Percentiles rank a stretch among this genome's conserved stretches.
Evolutionary conservation across 2,888 invertebrate genomes (phyloP).

Genomic region (Eupithecia subfuscata): DNA sequence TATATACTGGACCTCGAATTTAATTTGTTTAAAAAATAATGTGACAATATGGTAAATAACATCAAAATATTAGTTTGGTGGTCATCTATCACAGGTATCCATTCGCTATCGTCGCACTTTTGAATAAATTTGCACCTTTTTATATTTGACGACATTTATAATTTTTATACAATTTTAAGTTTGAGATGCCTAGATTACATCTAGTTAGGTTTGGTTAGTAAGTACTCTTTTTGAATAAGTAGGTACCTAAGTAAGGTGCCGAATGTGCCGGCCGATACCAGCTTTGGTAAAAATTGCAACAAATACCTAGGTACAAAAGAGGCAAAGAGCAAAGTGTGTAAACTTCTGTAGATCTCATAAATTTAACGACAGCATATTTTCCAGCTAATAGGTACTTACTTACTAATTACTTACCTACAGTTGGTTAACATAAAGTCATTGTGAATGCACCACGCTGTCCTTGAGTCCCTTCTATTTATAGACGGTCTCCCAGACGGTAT

Average conservation of each 20-base stretch:
- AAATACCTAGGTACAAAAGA: background rate
- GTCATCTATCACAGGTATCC: background rate
- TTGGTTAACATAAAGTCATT: background rate
- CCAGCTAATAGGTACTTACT: background rate
- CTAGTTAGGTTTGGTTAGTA: background rate
- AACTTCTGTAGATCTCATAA: background rate
- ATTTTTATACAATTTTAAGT: background rate
- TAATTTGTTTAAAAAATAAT: background rate
- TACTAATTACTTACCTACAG: background rate
- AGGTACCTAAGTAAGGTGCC: background rate
- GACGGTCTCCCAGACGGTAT: slow-evolving; percentile 15
- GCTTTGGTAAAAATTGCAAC: background rate
- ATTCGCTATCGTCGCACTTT: background rate
- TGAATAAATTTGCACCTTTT: background rate
- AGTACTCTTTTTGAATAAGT: background rate
- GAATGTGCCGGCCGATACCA: too few species aligned
- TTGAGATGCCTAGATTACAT: background rate
- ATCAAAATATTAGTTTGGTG: background rate
- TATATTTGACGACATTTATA: background rate
- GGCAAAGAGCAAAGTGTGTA: background rate
- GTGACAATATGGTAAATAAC: background rate
- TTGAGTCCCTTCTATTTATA: slow-evolving; percentile 17
- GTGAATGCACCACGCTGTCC: slow-evolving; percentile 13
- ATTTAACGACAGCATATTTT: background rate
- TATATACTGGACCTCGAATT: background rate